These are phyloP conservation scores for Larimichthys polyactis DNA, from an alignment of 2,113 vertebrate genomes.

Conservation along the genomic window DNA sequence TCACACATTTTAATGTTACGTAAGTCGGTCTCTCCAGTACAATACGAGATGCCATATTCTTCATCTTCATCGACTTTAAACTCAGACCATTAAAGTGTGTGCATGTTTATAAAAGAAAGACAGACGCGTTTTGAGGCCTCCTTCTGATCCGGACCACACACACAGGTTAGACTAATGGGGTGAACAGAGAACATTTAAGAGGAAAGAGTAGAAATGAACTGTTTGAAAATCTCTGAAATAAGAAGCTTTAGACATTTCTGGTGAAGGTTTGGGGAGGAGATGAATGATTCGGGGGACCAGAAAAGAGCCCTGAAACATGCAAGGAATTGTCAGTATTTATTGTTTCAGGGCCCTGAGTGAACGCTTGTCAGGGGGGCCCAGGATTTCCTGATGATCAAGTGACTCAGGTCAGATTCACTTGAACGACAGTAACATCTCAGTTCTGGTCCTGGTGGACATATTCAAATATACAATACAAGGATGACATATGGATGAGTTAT, in stretches of 20 bases:
- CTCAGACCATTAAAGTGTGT: neutral
- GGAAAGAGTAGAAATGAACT: neutral
- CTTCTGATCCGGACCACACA: conserved; percentile 13
- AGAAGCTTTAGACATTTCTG: neutral
- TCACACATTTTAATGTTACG: too few species aligned
- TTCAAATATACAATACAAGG: neutral
- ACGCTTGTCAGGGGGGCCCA: conserved; percentile 22
- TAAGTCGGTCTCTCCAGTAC: too few species aligned
- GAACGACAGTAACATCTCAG: conserved; percentile 5
- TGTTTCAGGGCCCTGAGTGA: conserved; percentile 36
- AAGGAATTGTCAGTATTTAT: conserved; percentile 63
- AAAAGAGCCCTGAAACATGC: conserved; percentile 46
- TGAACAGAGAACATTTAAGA: neutral
- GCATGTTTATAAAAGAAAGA: neutral
- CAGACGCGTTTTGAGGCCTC: conserved; percentile 13
- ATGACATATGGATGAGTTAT: neutral
- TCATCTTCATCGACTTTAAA: neutral
- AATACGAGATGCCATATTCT: too few species aligned
- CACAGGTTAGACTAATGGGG: conserved; percentile 10
- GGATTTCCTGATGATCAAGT: conserved; percentile 35
- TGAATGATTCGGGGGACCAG: conserved; percentile 21
- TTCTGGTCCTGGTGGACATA: neutral
- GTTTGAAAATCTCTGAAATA: conserved; percentile 6
- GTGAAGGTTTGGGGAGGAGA: neutral
- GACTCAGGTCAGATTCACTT: conserved; percentile 6